phyloP scores from a whole-genome alignment of 2,888 invertebrate genomes.

The Drosophila peninsularis region DNA sequence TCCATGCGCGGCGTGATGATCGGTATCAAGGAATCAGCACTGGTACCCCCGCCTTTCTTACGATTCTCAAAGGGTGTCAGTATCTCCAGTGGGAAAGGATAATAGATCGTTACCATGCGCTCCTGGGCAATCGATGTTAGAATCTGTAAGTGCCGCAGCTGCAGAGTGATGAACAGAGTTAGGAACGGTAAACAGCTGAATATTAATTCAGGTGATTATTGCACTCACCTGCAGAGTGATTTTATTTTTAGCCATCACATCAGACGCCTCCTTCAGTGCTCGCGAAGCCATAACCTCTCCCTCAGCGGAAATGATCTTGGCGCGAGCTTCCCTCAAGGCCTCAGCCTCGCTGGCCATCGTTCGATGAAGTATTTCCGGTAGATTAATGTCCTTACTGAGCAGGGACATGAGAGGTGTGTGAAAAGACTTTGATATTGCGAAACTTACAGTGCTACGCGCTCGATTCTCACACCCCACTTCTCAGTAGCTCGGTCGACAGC shows the following conservation, averaged over 20 bases:
- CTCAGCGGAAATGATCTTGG: slow-evolving; percentile 79
- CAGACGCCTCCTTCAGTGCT: slow-evolving; percentile 76
- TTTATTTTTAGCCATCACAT: slow-evolving; percentile 76
- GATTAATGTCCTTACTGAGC: slow-evolving; percentile 72
- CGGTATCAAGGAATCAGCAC: neutral
- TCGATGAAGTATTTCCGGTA: slow-evolving; percentile 71
- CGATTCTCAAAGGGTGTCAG: slow-evolving; percentile 33
- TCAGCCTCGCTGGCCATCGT: slow-evolving; percentile 80
- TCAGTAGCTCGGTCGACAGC: slow-evolving; percentile 93
- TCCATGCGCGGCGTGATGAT: neutral
- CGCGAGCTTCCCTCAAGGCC: slow-evolving; percentile 76
- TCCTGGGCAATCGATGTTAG: slow-evolving; percentile 70
- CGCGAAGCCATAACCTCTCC: slow-evolving; percentile 74
- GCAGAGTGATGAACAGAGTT: neutral
- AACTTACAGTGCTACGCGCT: slow-evolving; percentile 89
- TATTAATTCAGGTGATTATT: neutral
- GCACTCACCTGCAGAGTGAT: slow-evolving; percentile 71
- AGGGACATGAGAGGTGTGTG: fast-evolving
- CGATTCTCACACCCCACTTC: slow-evolving; percentile 96
- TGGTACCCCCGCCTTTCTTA: neutral
- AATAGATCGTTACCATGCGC: slow-evolving; percentile 66
- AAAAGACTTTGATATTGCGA: slow-evolving; percentile 84
- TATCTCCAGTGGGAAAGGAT: slow-evolving; percentile 77
- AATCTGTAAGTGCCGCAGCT: slow-evolving; percentile 77
- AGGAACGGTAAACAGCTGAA: neutral